phyloP scores from a whole-genome alignment of 1,140 invertebrate species.

The Mesaphorura yosii region DNA sequence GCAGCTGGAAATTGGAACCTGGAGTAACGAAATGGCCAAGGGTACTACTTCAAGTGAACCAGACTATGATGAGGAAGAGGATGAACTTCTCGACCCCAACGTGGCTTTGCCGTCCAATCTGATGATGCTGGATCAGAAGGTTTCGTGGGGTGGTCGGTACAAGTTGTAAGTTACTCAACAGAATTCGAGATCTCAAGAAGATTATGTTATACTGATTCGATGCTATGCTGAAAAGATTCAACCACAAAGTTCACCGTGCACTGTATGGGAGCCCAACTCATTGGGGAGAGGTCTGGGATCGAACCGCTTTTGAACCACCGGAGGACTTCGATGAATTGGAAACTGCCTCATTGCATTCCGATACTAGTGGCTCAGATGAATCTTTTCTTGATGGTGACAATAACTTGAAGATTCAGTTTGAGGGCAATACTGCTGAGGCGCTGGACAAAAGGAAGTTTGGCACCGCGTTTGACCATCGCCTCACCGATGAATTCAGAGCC shows the following conservation, averaged over 20 bases:
- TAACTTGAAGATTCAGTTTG: conserved; percentile 59
- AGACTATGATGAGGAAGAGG: conserved; percentile 34
- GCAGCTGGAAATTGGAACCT: conserved; percentile 70
- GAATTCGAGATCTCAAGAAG: neutral
- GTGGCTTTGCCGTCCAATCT: conserved; percentile 37
- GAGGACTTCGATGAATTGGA: conserved; percentile 32
- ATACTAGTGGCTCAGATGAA: conserved; percentile 32
- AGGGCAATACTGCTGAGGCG: conserved; percentile 70
- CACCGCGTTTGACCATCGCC: conserved; percentile 32
- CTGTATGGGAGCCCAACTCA: conserved; percentile 31
- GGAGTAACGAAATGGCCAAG: conserved; percentile 74
- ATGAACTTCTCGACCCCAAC: conserved; percentile 36
- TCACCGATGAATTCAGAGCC: conserved; percentile 27
- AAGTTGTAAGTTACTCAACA: conserved; percentile 17
- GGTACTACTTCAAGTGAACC: conserved; percentile 15
- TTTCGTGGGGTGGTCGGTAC: conserved; percentile 29
- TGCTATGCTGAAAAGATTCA: conserved; percentile 18
- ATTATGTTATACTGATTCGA: neutral
- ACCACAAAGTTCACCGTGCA: conserved; percentile 30
- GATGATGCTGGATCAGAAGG: conserved; percentile 34
- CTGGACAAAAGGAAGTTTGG: conserved; percentile 47
- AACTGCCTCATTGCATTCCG: conserved; percentile 30
- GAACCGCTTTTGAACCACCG: conserved; percentile 25
- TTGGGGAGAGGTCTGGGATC: conserved; percentile 32
- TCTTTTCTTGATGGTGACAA: conserved; percentile 34